These are phyloP conservation scores for Thinocorus orbignyianus DNA, from an alignment of 2,113 vertebrate species.

Conservation along the genomic window DNA sequence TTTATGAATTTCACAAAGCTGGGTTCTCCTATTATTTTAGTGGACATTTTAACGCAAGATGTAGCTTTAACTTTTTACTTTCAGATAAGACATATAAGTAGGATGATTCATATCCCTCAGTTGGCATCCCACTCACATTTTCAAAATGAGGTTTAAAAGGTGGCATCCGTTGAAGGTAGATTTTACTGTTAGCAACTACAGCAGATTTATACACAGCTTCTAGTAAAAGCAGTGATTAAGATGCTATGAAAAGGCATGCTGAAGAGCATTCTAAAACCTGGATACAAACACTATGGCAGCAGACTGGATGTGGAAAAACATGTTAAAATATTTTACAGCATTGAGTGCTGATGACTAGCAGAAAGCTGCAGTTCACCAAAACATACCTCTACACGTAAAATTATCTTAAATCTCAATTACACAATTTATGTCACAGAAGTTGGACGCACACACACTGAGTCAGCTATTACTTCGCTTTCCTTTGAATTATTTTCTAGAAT, in stretches of 20 bases:
- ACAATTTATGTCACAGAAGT: background rate
- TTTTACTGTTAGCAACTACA: background rate
- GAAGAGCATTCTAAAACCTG: background rate
- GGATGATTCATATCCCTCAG: rapidly evolving
- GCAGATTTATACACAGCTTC: background rate
- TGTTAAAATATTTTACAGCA: background rate
- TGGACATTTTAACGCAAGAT: background rate
- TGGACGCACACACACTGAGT: background rate
- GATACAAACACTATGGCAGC: background rate
- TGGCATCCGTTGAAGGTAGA: background rate
- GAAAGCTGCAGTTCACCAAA: background rate
- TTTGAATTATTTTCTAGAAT: background rate
- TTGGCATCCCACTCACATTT: background rate
- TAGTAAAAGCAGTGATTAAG: background rate
- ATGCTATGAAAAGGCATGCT: background rate
- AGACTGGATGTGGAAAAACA: background rate
- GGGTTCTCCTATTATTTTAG: background rate
- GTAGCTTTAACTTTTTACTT: background rate
- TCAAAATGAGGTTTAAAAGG: background rate
- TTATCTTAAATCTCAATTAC: background rate
- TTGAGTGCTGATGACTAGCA: background rate
- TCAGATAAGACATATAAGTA: rapidly evolving
- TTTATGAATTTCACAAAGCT: background rate
- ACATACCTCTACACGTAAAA: background rate
- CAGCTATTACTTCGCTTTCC: background rate